Evolutionary conservation across 2,888 invertebrate species (phyloP).

Genomic region (Abrostola tripartita): DNA sequence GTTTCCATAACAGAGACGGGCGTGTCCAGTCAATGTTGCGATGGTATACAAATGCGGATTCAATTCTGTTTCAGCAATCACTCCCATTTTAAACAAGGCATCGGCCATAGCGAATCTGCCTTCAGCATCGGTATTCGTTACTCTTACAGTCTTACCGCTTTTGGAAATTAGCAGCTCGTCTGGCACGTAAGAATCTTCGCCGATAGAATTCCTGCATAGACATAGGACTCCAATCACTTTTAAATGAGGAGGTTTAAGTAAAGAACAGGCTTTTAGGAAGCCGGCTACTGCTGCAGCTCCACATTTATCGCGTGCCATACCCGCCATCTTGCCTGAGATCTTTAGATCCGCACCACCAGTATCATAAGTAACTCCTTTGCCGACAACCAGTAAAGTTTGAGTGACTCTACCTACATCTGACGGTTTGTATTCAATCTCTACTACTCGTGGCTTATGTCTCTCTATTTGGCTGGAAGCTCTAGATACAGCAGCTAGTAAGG

Average conservation of each 20-base stretch:
- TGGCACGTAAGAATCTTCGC: slow-evolving; percentile 94
- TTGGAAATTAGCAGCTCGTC: slow-evolving; percentile 95
- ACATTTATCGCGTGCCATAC: slow-evolving; percentile 97
- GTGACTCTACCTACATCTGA: slow-evolving; percentile 81
- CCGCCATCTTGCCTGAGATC: slow-evolving; percentile 91
- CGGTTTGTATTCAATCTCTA: slow-evolving; percentile 90
- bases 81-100: slow-evolving; percentile 87
- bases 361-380: slow-evolving; percentile 95
- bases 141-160: slow-evolving; percentile 93
- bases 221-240: slow-evolving; percentile 93
- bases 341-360: slow-evolving; percentile 94
- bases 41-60: slow-evolving; percentile 96
- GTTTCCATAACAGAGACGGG: slow-evolving; percentile 90
- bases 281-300: slow-evolving; percentile 97
- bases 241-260: slow-evolving; percentile 92
- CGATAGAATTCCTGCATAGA: slow-evolving; percentile 95
- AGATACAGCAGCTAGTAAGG: slow-evolving; percentile 92
- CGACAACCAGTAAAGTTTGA: slow-evolving; percentile 94
- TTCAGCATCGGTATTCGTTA: slow-evolving; percentile 97
- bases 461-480: slow-evolving; percentile 91
- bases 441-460: slow-evolving; percentile 89
- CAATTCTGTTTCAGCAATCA: slow-evolving; percentile 89
- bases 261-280: slow-evolving; percentile 93
- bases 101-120: slow-evolving; percentile 97
- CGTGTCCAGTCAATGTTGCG: slow-evolving; percentile 95